Conservation (phyloP, 2,888 invertebrate species). For the Machimus rusticus region DNA sequence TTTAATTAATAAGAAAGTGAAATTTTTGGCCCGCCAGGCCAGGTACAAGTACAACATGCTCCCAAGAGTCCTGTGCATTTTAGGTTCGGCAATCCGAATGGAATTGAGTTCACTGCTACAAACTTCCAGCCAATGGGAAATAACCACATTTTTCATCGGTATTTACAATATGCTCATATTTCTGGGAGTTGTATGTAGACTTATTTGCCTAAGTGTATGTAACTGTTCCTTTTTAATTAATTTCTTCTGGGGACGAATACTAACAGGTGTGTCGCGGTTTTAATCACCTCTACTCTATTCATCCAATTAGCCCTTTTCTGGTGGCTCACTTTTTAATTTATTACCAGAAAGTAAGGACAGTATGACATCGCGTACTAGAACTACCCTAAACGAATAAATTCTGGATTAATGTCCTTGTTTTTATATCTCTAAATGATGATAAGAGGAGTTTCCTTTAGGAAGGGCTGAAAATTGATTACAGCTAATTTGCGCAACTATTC, state of each 20-base stretch:
- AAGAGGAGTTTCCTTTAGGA: not conserved
- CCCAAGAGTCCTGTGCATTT: constrained; percentile 4
- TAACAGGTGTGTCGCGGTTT: not conserved
- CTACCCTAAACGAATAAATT: not conserved
- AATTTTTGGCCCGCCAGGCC: not conserved
- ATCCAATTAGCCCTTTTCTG: constrained; percentile 19
- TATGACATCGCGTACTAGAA: not conserved
- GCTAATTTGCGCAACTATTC: not conserved
- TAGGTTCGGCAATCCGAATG: not conserved
- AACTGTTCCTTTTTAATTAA: constrained; percentile 6
- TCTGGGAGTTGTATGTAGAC: not conserved
- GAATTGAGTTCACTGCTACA: not conserved
- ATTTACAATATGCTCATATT: not conserved
- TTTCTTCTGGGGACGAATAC: not conserved
- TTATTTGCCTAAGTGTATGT: not conserved
- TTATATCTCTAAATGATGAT: not conserved
- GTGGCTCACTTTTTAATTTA: not conserved
- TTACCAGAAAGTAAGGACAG: not conserved
- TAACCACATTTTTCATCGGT: not conserved
- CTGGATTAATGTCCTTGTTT: not conserved
- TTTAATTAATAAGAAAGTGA: constrained; percentile 9
- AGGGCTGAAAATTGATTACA: not conserved
- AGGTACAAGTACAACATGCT: not conserved
- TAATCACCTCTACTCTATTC: not conserved
- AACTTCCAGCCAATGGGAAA: not conserved